phyloP scores from a whole-genome alignment of 64 coral and sea anemone genomes.

The Stichodactyla helianthus region DNA sequence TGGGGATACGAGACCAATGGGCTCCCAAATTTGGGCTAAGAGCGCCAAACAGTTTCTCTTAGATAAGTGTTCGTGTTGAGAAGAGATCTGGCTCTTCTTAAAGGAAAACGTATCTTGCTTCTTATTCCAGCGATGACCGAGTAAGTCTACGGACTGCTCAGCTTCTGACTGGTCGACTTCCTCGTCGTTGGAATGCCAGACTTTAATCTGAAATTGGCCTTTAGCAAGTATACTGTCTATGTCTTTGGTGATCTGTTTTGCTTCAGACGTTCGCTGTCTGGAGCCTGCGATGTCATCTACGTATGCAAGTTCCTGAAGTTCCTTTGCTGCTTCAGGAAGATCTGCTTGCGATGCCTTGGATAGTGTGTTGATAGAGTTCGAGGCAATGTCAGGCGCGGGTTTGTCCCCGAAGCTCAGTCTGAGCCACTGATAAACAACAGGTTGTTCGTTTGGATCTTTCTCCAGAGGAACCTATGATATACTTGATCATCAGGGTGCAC shows the following conservation, averaged over 20 bases:
- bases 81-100: constrained; percentile 40
- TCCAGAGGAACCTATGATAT: constrained; percentile 18
- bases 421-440: constrained; percentile 20
- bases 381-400: not conserved
- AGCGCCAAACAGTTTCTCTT: constrained; percentile 59
- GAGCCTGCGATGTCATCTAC: constrained; percentile 35
- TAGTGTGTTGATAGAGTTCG: constrained; percentile 1
- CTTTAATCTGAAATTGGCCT: constrained; percentile 35
- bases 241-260: not conserved
- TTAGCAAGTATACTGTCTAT: constrained; percentile 6
- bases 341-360: constrained; percentile 15
- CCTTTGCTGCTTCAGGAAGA: constrained; percentile 14
- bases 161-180: constrained; percentile 17
- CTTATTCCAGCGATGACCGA: constrained; percentile 59
- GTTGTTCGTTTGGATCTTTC: not conserved
- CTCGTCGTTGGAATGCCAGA: constrained; percentile 10
- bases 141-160: constrained; percentile 27
- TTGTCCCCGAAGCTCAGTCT: constrained; percentile 9
- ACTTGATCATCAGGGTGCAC: constrained; percentile 38
- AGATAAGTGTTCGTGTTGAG: constrained; percentile 22
- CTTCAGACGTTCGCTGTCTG: not conserved
- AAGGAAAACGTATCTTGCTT: constrained; percentile 46
- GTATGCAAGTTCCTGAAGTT: constrained; percentile 23
- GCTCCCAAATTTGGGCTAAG: constrained; percentile 58
- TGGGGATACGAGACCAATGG: constrained; percentile 57